A percentile compares a stretch with the other conserved stretches of the same genome.
These are phyloP conservation scores for Yponomeuta malinellus DNA, from an alignment of 2,888 invertebrate genomes.

Conservation along the genomic window DNA sequence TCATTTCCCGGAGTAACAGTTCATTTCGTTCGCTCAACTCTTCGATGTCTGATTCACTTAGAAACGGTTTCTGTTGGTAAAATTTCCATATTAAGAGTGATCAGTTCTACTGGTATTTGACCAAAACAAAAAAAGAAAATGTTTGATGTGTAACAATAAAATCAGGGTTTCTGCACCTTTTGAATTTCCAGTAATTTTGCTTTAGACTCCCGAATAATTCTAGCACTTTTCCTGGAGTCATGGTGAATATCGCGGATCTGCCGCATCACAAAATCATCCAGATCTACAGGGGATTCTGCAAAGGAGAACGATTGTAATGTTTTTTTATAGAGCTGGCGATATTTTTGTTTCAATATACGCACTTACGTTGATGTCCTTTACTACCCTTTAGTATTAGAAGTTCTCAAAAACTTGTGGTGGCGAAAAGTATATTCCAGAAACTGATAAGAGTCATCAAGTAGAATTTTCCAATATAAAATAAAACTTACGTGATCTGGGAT, in stretches of 20 bases:
- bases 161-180: constrained; percentile 30
- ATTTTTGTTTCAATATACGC: background rate
- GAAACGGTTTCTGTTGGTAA: constrained; percentile 51
- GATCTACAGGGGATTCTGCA: constrained; percentile 30
- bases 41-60: constrained; percentile 75
- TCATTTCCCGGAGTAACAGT: constrained; percentile 75
- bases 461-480: too few relatives aligned
- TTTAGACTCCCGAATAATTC: constrained; percentile 52
- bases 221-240: constrained; percentile 50
- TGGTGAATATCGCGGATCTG: constrained; percentile 54
- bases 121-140: too few relatives aligned
- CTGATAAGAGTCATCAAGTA: too few relatives aligned
- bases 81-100: background rate
- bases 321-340: background rate
- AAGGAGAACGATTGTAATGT: background rate
- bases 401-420: too few relatives aligned
- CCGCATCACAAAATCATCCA: constrained; percentile 37
- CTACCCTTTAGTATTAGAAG: too few relatives aligned
- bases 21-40: constrained; percentile 75
- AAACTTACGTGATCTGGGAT: background rate
- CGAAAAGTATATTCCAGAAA: too few relatives aligned
- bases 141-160: background rate
- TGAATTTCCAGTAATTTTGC: constrained; percentile 52
- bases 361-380: too few relatives aligned
- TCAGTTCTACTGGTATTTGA: too few relatives aligned